Percentiles rank a stretch among this genome's conserved stretches.
Conservation (phyloP, 2,797 vertebrate species). For the Otus scops region DNA sequence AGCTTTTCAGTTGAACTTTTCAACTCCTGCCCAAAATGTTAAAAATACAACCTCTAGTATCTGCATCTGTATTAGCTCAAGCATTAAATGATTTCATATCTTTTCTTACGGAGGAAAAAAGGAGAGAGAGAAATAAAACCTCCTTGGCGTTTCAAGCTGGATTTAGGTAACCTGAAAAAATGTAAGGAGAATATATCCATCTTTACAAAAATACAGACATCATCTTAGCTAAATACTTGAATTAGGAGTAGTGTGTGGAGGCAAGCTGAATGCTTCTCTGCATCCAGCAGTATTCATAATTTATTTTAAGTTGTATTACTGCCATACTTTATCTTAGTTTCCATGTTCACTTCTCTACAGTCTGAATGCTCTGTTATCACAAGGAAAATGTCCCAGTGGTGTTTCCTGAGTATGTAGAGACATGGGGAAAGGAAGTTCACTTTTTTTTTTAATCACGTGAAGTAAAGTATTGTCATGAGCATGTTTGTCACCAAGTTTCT, state of each 20-base stretch:
- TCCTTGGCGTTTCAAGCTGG: not conserved
- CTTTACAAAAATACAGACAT: not conserved
- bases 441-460: not conserved
- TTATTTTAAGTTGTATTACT: not conserved
- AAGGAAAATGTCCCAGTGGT: not conserved
- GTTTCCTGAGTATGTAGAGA: not conserved
- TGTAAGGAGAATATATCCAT: not conserved
- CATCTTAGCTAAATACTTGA: not conserved
- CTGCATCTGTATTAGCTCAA: not conserved
- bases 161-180: not conserved
- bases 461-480: not conserved
- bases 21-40: slow-evolving; percentile 11
- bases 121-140: not conserved
- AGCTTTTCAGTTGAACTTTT: slow-evolving; percentile 53
- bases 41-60: not conserved
- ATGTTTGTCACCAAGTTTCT: not conserved
- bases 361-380: not conserved
- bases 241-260: not conserved
- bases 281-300: not conserved
- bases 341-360: not conserved
- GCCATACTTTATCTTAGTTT: not conserved
- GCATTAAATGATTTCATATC: not conserved
- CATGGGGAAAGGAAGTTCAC: not conserved
- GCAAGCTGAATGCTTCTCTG: not conserved
- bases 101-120: not conserved